Evolutionary conservation across 2,113 vertebrate genomes (phyloP), one percentile per base, ranked within the genome.

Genomic region (Pituophis catenifer): DNA sequence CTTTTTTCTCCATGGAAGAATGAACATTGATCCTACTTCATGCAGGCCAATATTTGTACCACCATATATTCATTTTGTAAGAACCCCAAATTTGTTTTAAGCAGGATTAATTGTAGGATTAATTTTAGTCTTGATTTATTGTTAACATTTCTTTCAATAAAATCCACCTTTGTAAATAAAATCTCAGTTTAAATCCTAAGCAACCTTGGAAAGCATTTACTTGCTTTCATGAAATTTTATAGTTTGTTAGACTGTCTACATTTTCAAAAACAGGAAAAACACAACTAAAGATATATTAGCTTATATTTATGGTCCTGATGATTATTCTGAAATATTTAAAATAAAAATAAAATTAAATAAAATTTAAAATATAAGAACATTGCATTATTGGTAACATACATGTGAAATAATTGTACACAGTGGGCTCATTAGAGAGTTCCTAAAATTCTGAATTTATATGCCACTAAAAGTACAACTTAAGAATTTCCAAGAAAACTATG

Each of bases 311-410:
- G 90, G 58, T 17, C 53, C 33, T 48, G 94, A 26, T 0, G 33
- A 93, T 21, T 96, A 59, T 29, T 81, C 17, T 89, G 0, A 85
- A 86, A 44, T 65, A 17, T 44, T 93, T 81, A n/a, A 53, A 90
- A 65, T 55, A 1, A 65, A 65, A 38, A 94, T 91, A n/a, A n/a
- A n/a, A n/a, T n/a, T n/a, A n/a, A n/a, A n/a, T n/a, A n/a, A n/a
- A n/a, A n/a, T n/a, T n/a, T n/a, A n/a, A n/a, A n/a, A 21, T 21
- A 17, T 91, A 81, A 89, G 57, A 65, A 62, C 91, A 95, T 93
- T 91, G 57, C 23, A 38, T 44, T 91, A 62, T 50, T 55, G 33
- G 50, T 7, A 94, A 90, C 50, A 88, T 38, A 88, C 59, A 26
- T 65, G 52, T 70, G 33, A 48, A 92, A 54, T 26, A 87, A 17